Evolutionary conservation across 2,113 vertebrate genomes (phyloP).

Genomic region (Columba janthina): DNA sequence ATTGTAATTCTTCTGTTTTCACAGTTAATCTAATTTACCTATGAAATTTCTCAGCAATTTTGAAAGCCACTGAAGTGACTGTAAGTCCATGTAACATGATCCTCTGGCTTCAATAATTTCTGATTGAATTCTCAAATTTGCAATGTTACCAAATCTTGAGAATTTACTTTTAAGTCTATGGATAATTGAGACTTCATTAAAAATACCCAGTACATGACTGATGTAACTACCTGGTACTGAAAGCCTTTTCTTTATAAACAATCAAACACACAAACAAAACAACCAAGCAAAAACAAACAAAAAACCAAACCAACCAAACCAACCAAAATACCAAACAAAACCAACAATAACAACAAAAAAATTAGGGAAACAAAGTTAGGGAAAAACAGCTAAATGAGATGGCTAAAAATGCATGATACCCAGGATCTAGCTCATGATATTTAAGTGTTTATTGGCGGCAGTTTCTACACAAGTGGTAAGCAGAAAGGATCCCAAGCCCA

Average conservation of each 20-base stretch:
- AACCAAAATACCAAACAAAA: no score
- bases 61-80: background rate
- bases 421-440: background rate
- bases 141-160: background rate
- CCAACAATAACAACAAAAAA: no score
- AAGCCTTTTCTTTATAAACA: background rate
- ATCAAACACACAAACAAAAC: no score
- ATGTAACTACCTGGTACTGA: background rate
- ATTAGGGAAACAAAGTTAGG: background rate
- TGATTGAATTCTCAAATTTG: background rate
- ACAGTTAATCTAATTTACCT: background rate
- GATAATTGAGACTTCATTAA: background rate
- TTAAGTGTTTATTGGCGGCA: background rate
- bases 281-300: no score
- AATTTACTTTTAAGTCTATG: background rate
- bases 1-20: background rate
- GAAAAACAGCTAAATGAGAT: background rate
- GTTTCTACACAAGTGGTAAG: background rate
- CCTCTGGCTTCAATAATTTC: background rate
- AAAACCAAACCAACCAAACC: no score
- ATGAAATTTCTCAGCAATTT: background rate
- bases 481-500: background rate
- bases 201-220: background rate
- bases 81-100: background rate
- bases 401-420: background rate